These are phyloP conservation scores for Atlantisia rogersi DNA, from an alignment of 2,113 vertebrate genomes.

Conservation along the genomic window DNA sequence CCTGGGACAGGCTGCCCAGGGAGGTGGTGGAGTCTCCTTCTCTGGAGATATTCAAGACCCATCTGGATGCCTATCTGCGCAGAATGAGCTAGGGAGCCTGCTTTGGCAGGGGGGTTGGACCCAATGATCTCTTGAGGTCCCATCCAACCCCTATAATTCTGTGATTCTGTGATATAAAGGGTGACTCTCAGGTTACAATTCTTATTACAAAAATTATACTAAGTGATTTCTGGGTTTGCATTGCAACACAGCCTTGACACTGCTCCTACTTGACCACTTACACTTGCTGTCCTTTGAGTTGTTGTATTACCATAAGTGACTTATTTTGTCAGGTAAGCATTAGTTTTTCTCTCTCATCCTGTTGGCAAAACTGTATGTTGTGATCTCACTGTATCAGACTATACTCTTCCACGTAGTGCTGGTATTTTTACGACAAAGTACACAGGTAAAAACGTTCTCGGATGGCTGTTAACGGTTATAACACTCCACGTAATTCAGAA, in stretches of 20 bases:
- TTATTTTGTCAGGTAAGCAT: background rate
- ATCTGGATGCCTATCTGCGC: no score
- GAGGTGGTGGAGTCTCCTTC: no score
- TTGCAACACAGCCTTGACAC: background rate
- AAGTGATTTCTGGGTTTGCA: constrained; percentile 1
- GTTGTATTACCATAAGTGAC: background rate
- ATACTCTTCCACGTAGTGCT: background rate
- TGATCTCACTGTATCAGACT: background rate
- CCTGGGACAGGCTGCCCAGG: no score
- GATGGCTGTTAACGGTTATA: background rate
- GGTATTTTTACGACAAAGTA: background rate
- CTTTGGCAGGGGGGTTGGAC: no score
- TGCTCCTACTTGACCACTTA: background rate
- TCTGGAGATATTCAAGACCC: no score
- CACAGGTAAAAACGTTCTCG: background rate
- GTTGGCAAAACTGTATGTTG: background rate
- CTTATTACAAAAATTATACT: constrained; percentile 5
- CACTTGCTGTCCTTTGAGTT: background rate
- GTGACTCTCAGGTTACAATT: background rate
- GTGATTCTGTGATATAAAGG: background rate
- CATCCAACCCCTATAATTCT: background rate
- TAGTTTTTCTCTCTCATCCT: background rate
- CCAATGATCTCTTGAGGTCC: no score
- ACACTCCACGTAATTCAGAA: background rate
- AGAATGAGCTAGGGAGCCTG: no score